Base-by-base conservation (phyloP, 2,888 invertebrate genomes). In the Minunthozetes semirufus region DNA sequence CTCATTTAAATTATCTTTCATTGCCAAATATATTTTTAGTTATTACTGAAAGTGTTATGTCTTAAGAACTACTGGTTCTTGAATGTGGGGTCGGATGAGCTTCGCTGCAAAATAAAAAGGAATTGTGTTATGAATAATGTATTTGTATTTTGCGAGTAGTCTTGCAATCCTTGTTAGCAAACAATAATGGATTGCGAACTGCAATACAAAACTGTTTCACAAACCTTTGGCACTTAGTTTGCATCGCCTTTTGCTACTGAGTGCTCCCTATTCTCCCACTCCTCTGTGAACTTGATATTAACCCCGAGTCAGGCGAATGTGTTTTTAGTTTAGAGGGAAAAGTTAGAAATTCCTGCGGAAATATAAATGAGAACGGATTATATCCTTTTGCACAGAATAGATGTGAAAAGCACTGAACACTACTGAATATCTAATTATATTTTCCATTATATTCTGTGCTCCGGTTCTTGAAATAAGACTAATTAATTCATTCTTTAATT, bases 51-150 rank as follows among this genome's bases (percentile, higher is more conserved):
- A 5, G 33, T 3, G 8, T 33, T 3, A 8, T 33, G 42, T 42
- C 8, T 42, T 42, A 11, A 11, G 19, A 56, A 56, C 56, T 56
- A 22, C 56, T 56, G 56, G 56, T 56, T 22, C 56, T 22, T 17
- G 11, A 13, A n/a, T 50, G 19, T 50, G 50, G 50, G 19, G n/a
- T 50, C 25, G 22, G 56, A 19, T 22, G 56, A 13, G 38, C 63
- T 63, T 33, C 63, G 63, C 63, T 29, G 63, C 63, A 4, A 63
- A 56, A 56, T 56, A 56, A 56, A 25, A 56, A 63, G 11, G 38
- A 63, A 63, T 63, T 27, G 63, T 63, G 63, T n/a, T 63, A 63
- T 63, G 63, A 63, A 63, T 63, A 63, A 63, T 63, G 63, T 63
- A 63, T 63, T 63, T 63, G 63, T 63, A 63, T 63, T 63, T 63